A percentile compares a stretch with the other conserved stretches of the same genome.
These are phyloP conservation scores for Drosophila pandora DNA, from an alignment of 1,140 invertebrate genomes.

Conservation along the genomic window DNA sequence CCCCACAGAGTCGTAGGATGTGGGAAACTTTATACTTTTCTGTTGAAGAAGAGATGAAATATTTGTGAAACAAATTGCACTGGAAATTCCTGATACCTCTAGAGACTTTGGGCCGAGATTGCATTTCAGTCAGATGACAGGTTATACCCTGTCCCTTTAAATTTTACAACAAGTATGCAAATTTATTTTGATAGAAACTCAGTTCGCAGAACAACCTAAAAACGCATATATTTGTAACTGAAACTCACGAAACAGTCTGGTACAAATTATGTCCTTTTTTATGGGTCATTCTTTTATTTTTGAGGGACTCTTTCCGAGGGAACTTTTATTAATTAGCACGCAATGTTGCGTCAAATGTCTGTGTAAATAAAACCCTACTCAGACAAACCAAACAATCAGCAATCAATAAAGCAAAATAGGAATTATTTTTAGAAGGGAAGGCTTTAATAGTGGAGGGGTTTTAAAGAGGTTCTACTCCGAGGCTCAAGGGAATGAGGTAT, in stretches of 20 bases:
- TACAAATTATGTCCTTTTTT: neutral
- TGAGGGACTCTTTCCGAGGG: neutral
- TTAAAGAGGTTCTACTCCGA: neutral
- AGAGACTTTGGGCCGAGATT: conserved; percentile 27
- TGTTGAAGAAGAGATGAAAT: conserved; percentile 14
- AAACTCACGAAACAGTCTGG: neutral
- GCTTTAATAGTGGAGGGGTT: neutral
- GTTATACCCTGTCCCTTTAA: conserved; percentile 15
- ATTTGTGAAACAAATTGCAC: conserved; percentile 23
- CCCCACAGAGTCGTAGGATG: conserved; percentile 13
- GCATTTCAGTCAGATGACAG: conserved; percentile 38
- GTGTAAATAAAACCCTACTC: conserved; percentile 36
- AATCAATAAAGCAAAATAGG: conserved; percentile 11
- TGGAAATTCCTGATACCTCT: neutral
- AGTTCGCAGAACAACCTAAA: conserved; percentile 10
- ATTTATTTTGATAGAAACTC: conserved; percentile 4
- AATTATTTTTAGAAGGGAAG: neutral
- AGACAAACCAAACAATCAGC: conserved; percentile 3
- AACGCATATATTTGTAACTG: conserved; percentile 14
- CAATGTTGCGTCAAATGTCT: conserved; percentile 14
- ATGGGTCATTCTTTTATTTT: neutral
- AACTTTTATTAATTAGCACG: conserved; percentile 30
- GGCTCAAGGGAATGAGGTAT: no score
- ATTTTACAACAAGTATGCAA: conserved; percentile 29
- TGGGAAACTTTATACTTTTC: conserved; percentile 10